These are phyloP conservation scores for Ifrita kowaldi DNA, from an alignment of 2,113 vertebrate species.

Conservation along the genomic window DNA sequence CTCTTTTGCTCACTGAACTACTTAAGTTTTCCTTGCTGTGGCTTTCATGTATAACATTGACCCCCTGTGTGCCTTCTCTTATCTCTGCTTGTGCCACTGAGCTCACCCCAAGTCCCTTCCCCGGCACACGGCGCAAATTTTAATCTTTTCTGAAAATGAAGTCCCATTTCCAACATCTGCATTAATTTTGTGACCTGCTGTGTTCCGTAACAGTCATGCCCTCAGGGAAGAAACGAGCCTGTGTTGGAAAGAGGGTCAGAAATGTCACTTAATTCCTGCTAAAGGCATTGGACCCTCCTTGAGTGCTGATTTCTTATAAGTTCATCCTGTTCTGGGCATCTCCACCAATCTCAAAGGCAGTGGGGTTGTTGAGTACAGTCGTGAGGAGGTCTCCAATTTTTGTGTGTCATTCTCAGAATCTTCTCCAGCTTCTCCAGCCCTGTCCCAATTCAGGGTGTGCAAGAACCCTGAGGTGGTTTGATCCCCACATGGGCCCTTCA, in stretches of 20 bases:
- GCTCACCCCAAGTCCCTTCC: background rate
- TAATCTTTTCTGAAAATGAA: background rate
- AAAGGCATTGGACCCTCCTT: background rate
- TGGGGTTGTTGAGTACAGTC: background rate
- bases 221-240: background rate
- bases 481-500: background rate
- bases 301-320: background rate
- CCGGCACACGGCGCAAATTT: background rate
- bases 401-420: background rate
- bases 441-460: fast-evolving
- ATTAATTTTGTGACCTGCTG: background rate
- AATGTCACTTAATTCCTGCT: background rate
- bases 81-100: background rate
- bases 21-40: background rate
- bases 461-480: background rate
- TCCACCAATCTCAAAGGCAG: background rate
- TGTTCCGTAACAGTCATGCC: background rate
- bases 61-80: background rate
- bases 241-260: background rate
- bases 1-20: background rate
- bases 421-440: background rate
- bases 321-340: background rate
- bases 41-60: background rate
- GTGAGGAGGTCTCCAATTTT: background rate
- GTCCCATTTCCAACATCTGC: background rate